phyloP scores from a whole-genome alignment of 2,797 vertebrate species.

The Acanthurus leucopareius region DNA sequence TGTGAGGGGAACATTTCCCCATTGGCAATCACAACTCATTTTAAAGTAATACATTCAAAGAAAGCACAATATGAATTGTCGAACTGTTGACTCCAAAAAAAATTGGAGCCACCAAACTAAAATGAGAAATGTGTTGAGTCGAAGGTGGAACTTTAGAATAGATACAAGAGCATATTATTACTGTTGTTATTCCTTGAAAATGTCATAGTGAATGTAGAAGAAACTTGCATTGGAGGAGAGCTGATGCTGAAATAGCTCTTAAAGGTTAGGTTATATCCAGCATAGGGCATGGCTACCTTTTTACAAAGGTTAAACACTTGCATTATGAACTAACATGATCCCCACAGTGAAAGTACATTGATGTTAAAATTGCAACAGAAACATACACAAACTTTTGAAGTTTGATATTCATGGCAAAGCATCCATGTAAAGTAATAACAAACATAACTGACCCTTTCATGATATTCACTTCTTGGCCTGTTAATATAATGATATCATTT shows the following conservation, averaged over 20 bases:
- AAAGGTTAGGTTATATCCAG: constrained; percentile 81
- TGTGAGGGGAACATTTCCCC: constrained; percentile 26
- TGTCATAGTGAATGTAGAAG: constrained; percentile 72
- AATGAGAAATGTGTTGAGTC: constrained; percentile 40
- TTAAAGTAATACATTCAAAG: constrained; percentile 44
- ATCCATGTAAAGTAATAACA: neutral
- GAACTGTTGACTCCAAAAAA: constrained; percentile 29
- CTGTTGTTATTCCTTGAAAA: constrained; percentile 76
- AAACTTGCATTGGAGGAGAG: constrained; percentile 51
- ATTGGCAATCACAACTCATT: constrained; percentile 39
- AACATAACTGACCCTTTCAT: too few relatives aligned
- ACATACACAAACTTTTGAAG: neutral
- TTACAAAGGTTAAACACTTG: constrained; percentile 76
- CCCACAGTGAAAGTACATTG: constrained; percentile 22
- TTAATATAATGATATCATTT: neutral
- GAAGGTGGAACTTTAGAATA: constrained; percentile 20
- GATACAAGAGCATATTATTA: constrained; percentile 36
- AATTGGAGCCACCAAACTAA: constrained; percentile 15
- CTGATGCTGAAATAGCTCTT: constrained; percentile 69
- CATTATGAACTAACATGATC: constrained; percentile 54
- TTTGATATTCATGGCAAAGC: constrained; percentile 1
- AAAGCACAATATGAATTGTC: constrained; percentile 20
- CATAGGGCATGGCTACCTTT: constrained; percentile 50
- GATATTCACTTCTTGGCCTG: too few relatives aligned
- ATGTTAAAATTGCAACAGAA: constrained; percentile 20